A percentile compares a stretch with the other conserved stretches of the same genome.
Conservation (phyloP, 2,888 invertebrate species). For the Lasius fuliginosus region DNA sequence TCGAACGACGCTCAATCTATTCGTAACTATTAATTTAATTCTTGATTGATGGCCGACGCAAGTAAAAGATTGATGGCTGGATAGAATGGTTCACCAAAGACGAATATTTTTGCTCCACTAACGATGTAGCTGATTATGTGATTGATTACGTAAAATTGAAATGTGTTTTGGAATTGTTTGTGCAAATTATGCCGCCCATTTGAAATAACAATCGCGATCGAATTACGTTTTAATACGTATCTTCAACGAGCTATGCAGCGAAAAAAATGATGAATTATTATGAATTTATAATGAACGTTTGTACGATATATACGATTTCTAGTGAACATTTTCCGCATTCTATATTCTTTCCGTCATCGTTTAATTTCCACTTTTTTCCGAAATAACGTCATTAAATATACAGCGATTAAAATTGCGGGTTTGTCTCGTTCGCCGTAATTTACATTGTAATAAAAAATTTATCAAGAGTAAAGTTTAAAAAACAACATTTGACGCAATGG, state of each 20-base stretch:
- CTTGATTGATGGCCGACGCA: background rate
- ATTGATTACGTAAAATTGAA: conserved; percentile 62
- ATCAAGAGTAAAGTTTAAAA: background rate
- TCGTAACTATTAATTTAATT: background rate
- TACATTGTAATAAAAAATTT: background rate
- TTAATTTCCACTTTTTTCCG: background rate
- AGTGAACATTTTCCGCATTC: conserved; percentile 17
- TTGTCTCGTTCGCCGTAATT: background rate
- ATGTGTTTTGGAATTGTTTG: conserved; percentile 37
- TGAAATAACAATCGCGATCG: conserved; percentile 7
- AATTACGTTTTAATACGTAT: background rate
- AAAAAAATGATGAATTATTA: background rate
- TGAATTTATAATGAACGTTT: background rate
- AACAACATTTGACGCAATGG: background rate
- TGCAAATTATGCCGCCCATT: conserved; percentile 55
- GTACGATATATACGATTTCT: background rate
- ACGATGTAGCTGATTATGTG: conserved; percentile 51
- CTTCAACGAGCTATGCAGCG: background rate
- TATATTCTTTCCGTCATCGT: conserved; percentile 1
- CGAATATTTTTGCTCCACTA: background rate
- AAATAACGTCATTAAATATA: background rate
- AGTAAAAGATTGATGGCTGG: background rate
- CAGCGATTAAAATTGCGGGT: background rate
- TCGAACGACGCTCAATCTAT: background rate
- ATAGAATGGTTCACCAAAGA: background rate